phyloP scores from a whole-genome alignment of 2,113 vertebrate genomes.

The Boulengeromyrus knoepffleri region DNA sequence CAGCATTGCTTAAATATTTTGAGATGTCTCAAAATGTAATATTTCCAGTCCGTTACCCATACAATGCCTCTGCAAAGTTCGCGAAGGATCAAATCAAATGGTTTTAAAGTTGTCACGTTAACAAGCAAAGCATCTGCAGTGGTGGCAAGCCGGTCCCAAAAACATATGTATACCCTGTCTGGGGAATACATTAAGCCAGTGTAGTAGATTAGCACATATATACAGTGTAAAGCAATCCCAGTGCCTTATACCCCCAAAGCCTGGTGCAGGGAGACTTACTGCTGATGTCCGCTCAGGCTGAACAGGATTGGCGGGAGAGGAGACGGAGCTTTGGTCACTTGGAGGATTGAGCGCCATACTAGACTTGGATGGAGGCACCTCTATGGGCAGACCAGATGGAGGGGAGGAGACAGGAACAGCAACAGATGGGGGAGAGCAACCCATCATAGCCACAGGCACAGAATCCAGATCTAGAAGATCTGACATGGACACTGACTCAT shows the following conservation, averaged over 20 bases:
- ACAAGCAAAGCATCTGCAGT: not conserved
- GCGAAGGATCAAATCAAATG: not conserved
- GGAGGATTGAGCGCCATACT: conserved; percentile 44
- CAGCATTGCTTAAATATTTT: not conserved
- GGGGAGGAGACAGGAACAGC: conserved; percentile 47
- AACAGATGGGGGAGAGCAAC: conserved; percentile 49
- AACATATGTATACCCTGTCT: not conserved
- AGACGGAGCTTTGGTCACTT: conserved; percentile 42
- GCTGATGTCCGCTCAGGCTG: conserved; percentile 31
- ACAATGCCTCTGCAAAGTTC: not conserved
- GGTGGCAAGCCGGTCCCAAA: not conserved
- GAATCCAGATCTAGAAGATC: conserved; percentile 71
- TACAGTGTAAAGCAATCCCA: not conserved
- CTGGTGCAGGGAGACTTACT: not conserved
- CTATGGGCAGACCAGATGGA: conserved; percentile 50
- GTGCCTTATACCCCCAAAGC: not conserved
- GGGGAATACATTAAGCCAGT: not conserved
- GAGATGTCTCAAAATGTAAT: not conserved
- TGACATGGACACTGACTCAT: conserved; percentile 65
- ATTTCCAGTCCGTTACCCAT: not conserved
- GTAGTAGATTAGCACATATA: not conserved
- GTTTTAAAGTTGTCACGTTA: not conserved
- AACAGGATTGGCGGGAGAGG: conserved; percentile 31
- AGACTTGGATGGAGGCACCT: conserved; percentile 44
- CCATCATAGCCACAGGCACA: conserved; percentile 43